Percentiles rank a stretch among this genome's conserved stretches.
phyloP scores from a whole-genome alignment of 1,140 invertebrate genomes.

The Dreissena polymorpha region DNA sequence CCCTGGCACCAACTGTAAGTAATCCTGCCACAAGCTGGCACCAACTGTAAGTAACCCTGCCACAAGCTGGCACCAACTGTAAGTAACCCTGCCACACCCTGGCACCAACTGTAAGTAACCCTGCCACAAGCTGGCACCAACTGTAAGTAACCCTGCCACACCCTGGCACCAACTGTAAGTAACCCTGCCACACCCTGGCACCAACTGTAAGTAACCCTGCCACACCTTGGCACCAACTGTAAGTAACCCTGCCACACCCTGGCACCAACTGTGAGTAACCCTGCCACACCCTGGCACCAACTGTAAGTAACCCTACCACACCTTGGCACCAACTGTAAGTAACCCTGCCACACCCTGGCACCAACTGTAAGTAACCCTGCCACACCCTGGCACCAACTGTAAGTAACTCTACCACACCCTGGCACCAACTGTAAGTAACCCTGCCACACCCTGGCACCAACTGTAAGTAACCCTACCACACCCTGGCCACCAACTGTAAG shows the following conservation, averaged over 20 bases:
- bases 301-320: slow-evolving; percentile 85
- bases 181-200: slow-evolving; percentile 87
- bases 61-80: slow-evolving; percentile 86
- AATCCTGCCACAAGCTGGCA: slow-evolving; percentile 87
- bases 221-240: slow-evolving; percentile 86
- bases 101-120: slow-evolving; percentile 82
- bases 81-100: slow-evolving; percentile 86
- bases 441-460: slow-evolving; percentile 88
- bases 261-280: slow-evolving; percentile 82
- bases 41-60: slow-evolving; percentile 83
- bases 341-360: slow-evolving; percentile 87
- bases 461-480: slow-evolving; percentile 85
- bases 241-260: slow-evolving; percentile 86
- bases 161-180: slow-evolving; percentile 84
- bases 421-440: slow-evolving; percentile 82
- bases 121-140: slow-evolving; percentile 88
- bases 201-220: slow-evolving; percentile 83
- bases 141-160: slow-evolving; percentile 85
- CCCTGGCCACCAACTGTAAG: slow-evolving; percentile 84
- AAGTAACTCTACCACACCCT: slow-evolving; percentile 86
- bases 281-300: slow-evolving; percentile 88
- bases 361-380: slow-evolving; percentile 83
- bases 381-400: slow-evolving; percentile 86
- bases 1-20: slow-evolving; percentile 84
- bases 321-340: slow-evolving; percentile 84